phyloP scores from a whole-genome alignment of 2,113 vertebrate genomes.

The Pardalotus punctatus region DNA sequence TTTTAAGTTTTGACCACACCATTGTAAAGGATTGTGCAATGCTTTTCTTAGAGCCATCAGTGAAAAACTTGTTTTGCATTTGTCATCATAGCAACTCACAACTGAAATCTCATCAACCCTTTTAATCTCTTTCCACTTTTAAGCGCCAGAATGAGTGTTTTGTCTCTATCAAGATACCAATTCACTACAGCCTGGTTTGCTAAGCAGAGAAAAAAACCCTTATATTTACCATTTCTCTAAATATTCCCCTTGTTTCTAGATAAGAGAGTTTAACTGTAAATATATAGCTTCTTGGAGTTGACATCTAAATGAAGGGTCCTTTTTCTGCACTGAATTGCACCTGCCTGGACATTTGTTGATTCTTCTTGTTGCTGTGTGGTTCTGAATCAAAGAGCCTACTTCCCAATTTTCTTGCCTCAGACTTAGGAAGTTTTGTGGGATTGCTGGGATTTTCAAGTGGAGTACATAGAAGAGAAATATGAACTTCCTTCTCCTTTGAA shows the following conservation, averaged over 20 bases:
- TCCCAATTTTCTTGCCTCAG: neutral
- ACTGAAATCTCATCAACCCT: neutral
- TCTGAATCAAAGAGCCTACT: neutral
- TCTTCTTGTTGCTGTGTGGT: neutral
- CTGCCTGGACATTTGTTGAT: rapidly evolving
- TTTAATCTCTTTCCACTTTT: neutral
- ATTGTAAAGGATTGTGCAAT: constrained; percentile 32
- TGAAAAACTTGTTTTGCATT: constrained; percentile 18
- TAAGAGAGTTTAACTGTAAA: neutral
- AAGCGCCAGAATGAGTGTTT: neutral
- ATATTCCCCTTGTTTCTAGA: neutral
- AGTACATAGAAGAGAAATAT: neutral
- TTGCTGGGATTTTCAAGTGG: neutral
- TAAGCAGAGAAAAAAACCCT: neutral
- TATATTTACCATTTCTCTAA: neutral
- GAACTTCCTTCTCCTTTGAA: neutral
- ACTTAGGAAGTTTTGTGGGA: neutral
- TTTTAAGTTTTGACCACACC: neutral
- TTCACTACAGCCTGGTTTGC: neutral
- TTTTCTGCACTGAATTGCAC: rapidly evolving
- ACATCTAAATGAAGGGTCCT: neutral
- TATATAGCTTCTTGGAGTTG: neutral
- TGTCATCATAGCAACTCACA: constrained; percentile 9
- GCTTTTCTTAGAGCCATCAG: constrained; percentile 3
- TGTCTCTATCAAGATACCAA: neutral